Percentiles rank a stretch among this genome's conserved stretches.
These are phyloP conservation scores for Drosophila yakuba DNA, from an alignment of 1,140 invertebrate species.

Conservation along the genomic window DNA sequence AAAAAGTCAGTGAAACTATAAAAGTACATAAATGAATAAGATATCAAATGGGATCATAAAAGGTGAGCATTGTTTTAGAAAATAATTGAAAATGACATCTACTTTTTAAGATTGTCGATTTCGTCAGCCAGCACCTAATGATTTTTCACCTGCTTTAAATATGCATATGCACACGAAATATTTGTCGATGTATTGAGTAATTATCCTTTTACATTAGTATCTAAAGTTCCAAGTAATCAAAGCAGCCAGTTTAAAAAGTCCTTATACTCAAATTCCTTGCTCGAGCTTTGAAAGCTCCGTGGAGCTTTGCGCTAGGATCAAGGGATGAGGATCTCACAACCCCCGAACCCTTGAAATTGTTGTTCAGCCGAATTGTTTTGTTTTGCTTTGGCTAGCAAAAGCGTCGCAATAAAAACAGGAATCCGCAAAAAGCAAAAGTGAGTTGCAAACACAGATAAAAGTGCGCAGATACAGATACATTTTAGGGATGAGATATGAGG, in stretches of 20 bases:
- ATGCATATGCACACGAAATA: no score
- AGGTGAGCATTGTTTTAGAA: conserved; percentile 5
- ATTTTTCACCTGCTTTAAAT: no score
- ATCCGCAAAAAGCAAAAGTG: conserved; percentile 66
- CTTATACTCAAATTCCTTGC: not conserved
- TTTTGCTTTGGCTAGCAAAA: conserved; percentile 44
- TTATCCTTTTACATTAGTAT: not conserved
- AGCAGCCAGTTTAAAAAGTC: conserved; percentile 2
- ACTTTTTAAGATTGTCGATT: not conserved
- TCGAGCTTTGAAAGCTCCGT: conserved; percentile 11
- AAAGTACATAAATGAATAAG: not conserved
- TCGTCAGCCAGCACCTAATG: not conserved
- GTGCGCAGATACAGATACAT: conserved; percentile 35
- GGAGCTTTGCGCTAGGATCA: conserved; percentile 28
- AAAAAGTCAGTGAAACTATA: conserved; percentile 30
- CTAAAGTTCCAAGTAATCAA: not conserved
- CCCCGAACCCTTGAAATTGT: conserved; percentile 21
- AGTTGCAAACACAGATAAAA: conserved; percentile 50
- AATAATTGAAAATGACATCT: not conserved
- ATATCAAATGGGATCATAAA: not conserved
- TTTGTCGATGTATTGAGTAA: no score
- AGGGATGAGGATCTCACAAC: conserved; percentile 29
- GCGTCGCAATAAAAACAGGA: conserved; percentile 48
- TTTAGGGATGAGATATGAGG: conserved; percentile 21
- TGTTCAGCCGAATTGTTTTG: conserved; percentile 25